These are phyloP conservation scores for Cylindroiulus punctatus DNA, from an alignment of 2,888 invertebrate species.

Conservation along the genomic window DNA sequence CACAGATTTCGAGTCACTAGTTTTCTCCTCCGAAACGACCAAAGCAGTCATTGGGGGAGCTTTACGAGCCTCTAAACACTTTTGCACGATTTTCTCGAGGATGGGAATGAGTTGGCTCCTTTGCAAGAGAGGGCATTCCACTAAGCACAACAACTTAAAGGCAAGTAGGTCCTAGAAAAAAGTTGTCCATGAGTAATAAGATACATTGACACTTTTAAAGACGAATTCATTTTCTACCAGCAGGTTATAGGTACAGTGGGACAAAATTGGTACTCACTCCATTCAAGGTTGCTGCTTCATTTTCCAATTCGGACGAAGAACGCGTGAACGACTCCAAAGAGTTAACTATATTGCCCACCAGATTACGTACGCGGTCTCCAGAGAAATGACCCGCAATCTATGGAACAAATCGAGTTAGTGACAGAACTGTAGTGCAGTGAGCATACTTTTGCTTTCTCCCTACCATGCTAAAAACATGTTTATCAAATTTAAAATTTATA, in stretches of 20 bases:
- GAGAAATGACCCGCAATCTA: constrained; percentile 73
- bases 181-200: neutral
- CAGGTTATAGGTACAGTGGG: neutral
- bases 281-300: constrained; percentile 8
- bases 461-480: no score
- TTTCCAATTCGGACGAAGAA: constrained; percentile 23
- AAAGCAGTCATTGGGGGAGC: neutral
- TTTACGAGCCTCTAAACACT: constrained; percentile 30
- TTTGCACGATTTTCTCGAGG: constrained; percentile 19
- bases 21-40: neutral
- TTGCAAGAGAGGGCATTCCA: constrained; percentile 46
- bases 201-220: no score
- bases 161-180: constrained; percentile 51
- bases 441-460: no score
- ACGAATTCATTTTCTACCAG: no score
- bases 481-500: no score
- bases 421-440: no score
- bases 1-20: neutral
- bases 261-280: constrained; percentile 36
- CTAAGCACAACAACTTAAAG: constrained; percentile 31
- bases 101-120: neutral
- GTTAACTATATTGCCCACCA: constrained; percentile 74
- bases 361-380: constrained; percentile 72
- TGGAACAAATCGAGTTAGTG: neutral
- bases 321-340: constrained; percentile 66